These are phyloP conservation scores for Protodeltote pygarga DNA, from an alignment of 2,888 invertebrate species.

Conservation along the genomic window DNA sequence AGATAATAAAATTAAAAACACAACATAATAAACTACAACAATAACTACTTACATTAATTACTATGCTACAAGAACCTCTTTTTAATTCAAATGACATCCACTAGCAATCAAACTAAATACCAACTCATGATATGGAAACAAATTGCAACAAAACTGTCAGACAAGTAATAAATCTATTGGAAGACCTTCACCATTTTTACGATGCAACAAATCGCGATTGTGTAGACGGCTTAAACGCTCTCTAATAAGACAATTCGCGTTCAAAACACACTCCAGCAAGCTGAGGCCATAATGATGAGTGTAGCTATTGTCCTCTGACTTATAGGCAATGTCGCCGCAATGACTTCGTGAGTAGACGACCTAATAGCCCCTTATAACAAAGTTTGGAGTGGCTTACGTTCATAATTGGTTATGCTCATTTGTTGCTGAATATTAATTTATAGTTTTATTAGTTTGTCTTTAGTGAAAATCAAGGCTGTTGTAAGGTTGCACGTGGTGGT, in stretches of 20 bases:
- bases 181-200: conserved; percentile 32
- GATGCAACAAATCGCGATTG: conserved; percentile 45
- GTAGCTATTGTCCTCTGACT: conserved; percentile 72
- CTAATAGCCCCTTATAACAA: conserved; percentile 67
- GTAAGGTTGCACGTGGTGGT: conserved; percentile 25
- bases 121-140: conserved; percentile 24
- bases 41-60: too few species aligned
- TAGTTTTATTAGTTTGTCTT: conserved; percentile 39
- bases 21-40: neutral
- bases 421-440: conserved; percentile 67
- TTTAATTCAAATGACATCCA: too few species aligned
- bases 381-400: conserved; percentile 61
- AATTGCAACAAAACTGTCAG: conserved; percentile 21
- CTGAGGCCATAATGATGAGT: conserved; percentile 78
- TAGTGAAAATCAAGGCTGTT: conserved; percentile 51
- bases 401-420: conserved; percentile 58
- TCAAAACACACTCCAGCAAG: conserved; percentile 62
- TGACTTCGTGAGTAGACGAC: conserved; percentile 65
- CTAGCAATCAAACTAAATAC: too few species aligned
- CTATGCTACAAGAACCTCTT: too few species aligned
- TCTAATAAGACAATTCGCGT: conserved; percentile 81
- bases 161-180: conserved; percentile 18
- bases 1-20: too few species aligned
- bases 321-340: conserved; percentile 70
- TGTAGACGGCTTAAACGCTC: conserved; percentile 48